Percentiles rank a stretch among this genome's conserved stretches.
These are phyloP conservation scores for Oryzaephilus surinamensis DNA, from an alignment of 1,140 invertebrate genomes.

Conservation along the genomic window DNA sequence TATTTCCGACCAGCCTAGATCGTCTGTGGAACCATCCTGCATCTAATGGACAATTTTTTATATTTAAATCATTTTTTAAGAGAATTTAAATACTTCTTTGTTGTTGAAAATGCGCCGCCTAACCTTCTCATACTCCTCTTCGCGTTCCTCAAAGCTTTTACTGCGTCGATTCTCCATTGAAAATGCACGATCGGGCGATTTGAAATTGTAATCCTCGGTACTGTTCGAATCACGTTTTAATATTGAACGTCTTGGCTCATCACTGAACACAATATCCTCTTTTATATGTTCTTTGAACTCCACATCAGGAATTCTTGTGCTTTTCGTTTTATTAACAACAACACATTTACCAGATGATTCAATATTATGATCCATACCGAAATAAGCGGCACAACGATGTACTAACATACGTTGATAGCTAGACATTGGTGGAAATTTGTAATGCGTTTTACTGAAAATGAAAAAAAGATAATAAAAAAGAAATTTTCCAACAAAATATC, in stretches of 20 bases:
- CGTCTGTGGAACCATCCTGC: conserved; percentile 30
- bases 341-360: conserved; percentile 78
- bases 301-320: conserved; percentile 59
- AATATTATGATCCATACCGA: conserved; percentile 89
- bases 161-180: conserved; percentile 57
- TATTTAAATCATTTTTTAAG: background rate
- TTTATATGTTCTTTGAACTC: conserved; percentile 50
- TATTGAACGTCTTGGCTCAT: conserved; percentile 61
- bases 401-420: conserved; percentile 93
- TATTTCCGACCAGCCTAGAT: conserved; percentile 32
- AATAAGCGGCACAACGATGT: conserved; percentile 84
- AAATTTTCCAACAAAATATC: no score
- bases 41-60: conserved; percentile 15
- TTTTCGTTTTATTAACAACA: conserved; percentile 68
- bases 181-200: conserved; percentile 48
- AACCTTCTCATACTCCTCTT: conserved; percentile 76
- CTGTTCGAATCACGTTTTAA: conserved; percentile 73
- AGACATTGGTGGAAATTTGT: conserved; percentile 82
- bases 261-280: conserved; percentile 47
- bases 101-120: conserved; percentile 71
- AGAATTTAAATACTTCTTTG: conserved; percentile 21
- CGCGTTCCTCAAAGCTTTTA: conserved; percentile 84
- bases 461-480: conserved; percentile 6
- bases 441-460: conserved; percentile 48
- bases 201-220: conserved; percentile 58